These are phyloP conservation scores for Sinocyclocheilus grahami DNA, from an alignment of 2,113 vertebrate species.

Conservation along the genomic window DNA sequence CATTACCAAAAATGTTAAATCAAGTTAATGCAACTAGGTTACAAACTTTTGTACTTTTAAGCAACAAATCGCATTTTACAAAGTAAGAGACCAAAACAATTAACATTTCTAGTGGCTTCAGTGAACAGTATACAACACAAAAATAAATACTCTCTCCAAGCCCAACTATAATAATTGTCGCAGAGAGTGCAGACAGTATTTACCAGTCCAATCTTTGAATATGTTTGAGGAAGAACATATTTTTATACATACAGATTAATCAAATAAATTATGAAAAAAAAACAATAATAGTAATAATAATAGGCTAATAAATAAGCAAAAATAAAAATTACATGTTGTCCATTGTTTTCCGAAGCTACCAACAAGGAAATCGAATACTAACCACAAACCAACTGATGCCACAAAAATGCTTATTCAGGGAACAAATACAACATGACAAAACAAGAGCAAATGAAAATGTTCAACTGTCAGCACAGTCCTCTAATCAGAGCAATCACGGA, in stretches of 20 bases:
- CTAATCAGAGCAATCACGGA: neutral
- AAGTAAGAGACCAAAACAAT: slow-evolving; percentile 26
- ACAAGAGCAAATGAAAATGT: slow-evolving; percentile 12
- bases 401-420: slow-evolving; percentile 19
- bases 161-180: slow-evolving; percentile 25
- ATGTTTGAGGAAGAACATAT: slow-evolving; percentile 17
- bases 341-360: neutral
- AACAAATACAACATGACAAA: slow-evolving; percentile 20
- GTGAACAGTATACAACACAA: slow-evolving; percentile 31
- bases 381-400: slow-evolving; percentile 16
- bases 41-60: slow-evolving; percentile 21
- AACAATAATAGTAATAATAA: neutral
- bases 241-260: slow-evolving; percentile 20
- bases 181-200: slow-evolving; percentile 27
- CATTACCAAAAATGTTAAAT: neutral
- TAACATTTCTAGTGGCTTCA: slow-evolving; percentile 41
- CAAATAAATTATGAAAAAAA: neutral
- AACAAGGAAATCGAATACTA: neutral
- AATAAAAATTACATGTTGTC: neutral
- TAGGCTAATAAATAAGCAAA: neutral
- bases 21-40: slow-evolving; percentile 34
- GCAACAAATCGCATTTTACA: slow-evolving; percentile 47
- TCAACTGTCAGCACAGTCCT: slow-evolving; percentile 2
- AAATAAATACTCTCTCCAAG: slow-evolving; percentile 38
- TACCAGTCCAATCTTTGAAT: slow-evolving; percentile 3